Conservation (phyloP, 1,140 invertebrate species). For the Amphibalanus amphitrite region DNA sequence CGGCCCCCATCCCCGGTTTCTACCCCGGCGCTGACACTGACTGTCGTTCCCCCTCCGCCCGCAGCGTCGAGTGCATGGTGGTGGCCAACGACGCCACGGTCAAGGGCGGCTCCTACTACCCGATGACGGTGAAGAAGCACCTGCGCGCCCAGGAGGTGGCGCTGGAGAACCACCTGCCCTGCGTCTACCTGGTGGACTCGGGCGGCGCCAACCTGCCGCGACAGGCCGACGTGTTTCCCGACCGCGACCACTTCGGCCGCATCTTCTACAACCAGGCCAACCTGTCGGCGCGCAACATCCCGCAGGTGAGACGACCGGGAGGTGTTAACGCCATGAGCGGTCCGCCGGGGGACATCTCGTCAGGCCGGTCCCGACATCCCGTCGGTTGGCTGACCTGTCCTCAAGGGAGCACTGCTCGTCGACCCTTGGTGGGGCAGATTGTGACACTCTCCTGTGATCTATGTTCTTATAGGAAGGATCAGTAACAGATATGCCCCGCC, state of each 20-base stretch:
- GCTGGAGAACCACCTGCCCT: conserved; percentile 73
- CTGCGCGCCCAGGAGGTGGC: conserved; percentile 93
- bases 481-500: too few relatives aligned
- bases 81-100: conserved; percentile 95
- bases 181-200: conserved; percentile 90
- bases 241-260: conserved; percentile 90
- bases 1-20: too few relatives aligned
- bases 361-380: too few relatives aligned
- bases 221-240: conserved; percentile 89
- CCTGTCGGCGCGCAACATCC: conserved; percentile 80
- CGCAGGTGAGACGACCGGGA: conserved; percentile 48
- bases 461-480: too few relatives aligned
- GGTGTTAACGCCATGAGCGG: too few relatives aligned
- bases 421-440: too few relatives aligned
- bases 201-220: conserved; percentile 90
- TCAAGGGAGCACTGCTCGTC: too few relatives aligned
- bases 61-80: conserved; percentile 71
- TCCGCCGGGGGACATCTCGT: too few relatives aligned
- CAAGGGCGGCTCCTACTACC: conserved; percentile 94
- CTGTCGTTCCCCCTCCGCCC: too few relatives aligned
- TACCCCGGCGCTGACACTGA: too few relatives aligned
- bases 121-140: conserved; percentile 95
- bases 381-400: too few relatives aligned
- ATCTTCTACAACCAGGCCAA: conserved; percentile 95
- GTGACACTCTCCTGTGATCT: too few relatives aligned